Percentiles rank a stretch among this genome's conserved stretches.
These are phyloP conservation scores for Argyra leucocephala DNA, from an alignment of 2,888 invertebrate species.

Conservation along the genomic window DNA sequence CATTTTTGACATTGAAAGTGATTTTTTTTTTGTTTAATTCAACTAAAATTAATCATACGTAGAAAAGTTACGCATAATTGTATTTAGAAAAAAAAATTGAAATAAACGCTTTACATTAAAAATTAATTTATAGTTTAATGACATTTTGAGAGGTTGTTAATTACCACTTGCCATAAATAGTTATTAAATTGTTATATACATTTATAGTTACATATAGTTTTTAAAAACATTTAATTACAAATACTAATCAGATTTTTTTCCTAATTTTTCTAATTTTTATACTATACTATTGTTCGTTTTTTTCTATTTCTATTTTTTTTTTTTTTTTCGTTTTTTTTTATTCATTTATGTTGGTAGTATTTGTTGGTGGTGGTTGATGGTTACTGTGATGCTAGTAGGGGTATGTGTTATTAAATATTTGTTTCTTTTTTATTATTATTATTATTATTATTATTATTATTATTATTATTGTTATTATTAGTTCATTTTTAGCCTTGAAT, in stretches of 20 bases:
- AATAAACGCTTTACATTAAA: not conserved
- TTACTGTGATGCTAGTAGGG: not conserved
- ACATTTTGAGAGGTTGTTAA: not conserved
- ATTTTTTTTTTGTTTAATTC: too few relatives aligned
- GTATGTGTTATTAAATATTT: not conserved
- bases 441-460: not conserved
- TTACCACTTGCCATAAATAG: not conserved
- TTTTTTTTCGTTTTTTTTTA: too few relatives aligned
- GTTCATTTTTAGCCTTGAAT: not conserved
- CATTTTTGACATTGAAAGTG: too few relatives aligned
- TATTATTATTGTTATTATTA: not conserved
- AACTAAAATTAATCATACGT: not conserved
- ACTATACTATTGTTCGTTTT: too few relatives aligned
- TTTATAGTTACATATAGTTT: too few relatives aligned
- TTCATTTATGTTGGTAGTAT: too few relatives aligned
- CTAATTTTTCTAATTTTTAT: too few relatives aligned
- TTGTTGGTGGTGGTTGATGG: not conserved
- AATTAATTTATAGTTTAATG: constrained; percentile 2
- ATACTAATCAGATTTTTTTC: too few relatives aligned
- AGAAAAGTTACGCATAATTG: not conserved
- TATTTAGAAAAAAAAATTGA: not conserved
- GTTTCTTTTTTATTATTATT: not conserved
- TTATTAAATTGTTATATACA: too few relatives aligned
- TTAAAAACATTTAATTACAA: too few relatives aligned
- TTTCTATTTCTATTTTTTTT: too few relatives aligned